Conservation (phyloP, 2,888 invertebrate genomes). For the Beris morrisii region DNA sequence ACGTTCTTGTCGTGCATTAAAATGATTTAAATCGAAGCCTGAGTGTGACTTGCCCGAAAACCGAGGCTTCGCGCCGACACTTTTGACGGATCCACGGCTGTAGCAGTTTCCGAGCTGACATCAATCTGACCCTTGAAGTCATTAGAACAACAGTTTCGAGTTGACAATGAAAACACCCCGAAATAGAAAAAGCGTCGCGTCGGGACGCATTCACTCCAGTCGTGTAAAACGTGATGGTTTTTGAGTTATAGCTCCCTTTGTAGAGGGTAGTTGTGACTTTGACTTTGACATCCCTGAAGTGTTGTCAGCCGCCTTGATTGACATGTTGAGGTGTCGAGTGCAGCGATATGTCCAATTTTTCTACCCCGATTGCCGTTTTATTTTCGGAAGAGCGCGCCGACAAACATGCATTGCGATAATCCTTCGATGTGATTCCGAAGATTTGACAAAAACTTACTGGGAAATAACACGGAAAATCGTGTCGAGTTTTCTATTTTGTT, state of each 20-base stretch:
- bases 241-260: slow-evolving; percentile 30
- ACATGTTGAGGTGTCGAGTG: slow-evolving; percentile 33
- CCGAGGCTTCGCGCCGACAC: background rate
- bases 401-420: slow-evolving; percentile 2
- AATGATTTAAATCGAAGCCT: slow-evolving; percentile 28
- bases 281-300: slow-evolving; percentile 31
- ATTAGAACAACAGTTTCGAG: slow-evolving; percentile 16
- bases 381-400: background rate
- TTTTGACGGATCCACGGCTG: background rate
- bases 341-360: slow-evolving; percentile 11
- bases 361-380: background rate
- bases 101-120: background rate
- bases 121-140: slow-evolving; percentile 23
- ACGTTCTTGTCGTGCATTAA: slow-evolving; percentile 11
- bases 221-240: slow-evolving; percentile 34
- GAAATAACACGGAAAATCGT: slow-evolving; percentile 12
- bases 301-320: slow-evolving; percentile 27
- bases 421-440: background rate
- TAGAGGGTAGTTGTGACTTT: slow-evolving; percentile 27
- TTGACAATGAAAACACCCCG: background rate
- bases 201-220: background rate
- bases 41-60: background rate
- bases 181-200: background rate
- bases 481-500: slow-evolving; percentile 1
- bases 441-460: slow-evolving; percentile 1